Percentiles rank a stretch among this genome's conserved stretches.
These are phyloP conservation scores for Luffia ferchaultella DNA, from an alignment of 2,888 invertebrate genomes.

Conservation along the genomic window DNA sequence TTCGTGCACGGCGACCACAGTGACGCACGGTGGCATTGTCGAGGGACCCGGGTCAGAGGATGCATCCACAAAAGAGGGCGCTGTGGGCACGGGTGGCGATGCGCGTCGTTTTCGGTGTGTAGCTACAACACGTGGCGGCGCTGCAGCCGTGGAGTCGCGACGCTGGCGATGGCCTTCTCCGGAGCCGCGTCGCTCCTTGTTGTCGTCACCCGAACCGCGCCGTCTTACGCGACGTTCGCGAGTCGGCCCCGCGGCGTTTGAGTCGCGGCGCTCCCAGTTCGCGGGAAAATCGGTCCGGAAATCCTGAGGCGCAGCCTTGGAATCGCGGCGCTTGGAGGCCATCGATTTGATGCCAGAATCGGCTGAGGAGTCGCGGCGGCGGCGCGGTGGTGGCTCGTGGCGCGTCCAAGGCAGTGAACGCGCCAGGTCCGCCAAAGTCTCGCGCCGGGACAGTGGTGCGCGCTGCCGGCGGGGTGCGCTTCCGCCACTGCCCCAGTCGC, in stretches of 20 bases:
- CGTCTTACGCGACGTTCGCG: slow-evolving; percentile 54
- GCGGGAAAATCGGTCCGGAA: slow-evolving; percentile 76
- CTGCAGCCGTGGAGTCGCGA: slow-evolving; percentile 71
- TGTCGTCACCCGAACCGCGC: slow-evolving; percentile 71
- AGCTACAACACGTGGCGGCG: slow-evolving; percentile 69
- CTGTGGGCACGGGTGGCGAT: slow-evolving; percentile 47
- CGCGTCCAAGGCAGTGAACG: slow-evolving; percentile 85
- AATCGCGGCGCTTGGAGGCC: slow-evolving; percentile 76
- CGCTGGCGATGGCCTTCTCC: slow-evolving; percentile 74
- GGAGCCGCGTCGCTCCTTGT: slow-evolving; percentile 68
- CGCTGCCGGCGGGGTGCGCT: slow-evolving; percentile 56
- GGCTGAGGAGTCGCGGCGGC: slow-evolving; percentile 87
- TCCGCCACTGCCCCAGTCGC: slow-evolving; percentile 84
- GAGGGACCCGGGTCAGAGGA: slow-evolving; percentile 74
- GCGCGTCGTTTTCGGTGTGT: slow-evolving; percentile 65
- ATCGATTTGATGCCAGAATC: slow-evolving; percentile 85
- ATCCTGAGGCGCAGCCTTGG: slow-evolving; percentile 72
- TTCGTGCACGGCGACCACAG: slow-evolving; percentile 51
- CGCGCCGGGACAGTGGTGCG: slow-evolving; percentile 81
- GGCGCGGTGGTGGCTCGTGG: slow-evolving; percentile 66
- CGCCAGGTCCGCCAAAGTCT: slow-evolving; percentile 88
- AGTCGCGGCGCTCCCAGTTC: slow-evolving; percentile 74
- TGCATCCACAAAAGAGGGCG: slow-evolving; percentile 62
- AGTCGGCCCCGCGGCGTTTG: slow-evolving; percentile 60
- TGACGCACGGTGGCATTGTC: slow-evolving; percentile 47